Evolutionary conservation across 2,888 invertebrate species (phyloP).

Genomic region (Melieria crassipennis): DNA sequence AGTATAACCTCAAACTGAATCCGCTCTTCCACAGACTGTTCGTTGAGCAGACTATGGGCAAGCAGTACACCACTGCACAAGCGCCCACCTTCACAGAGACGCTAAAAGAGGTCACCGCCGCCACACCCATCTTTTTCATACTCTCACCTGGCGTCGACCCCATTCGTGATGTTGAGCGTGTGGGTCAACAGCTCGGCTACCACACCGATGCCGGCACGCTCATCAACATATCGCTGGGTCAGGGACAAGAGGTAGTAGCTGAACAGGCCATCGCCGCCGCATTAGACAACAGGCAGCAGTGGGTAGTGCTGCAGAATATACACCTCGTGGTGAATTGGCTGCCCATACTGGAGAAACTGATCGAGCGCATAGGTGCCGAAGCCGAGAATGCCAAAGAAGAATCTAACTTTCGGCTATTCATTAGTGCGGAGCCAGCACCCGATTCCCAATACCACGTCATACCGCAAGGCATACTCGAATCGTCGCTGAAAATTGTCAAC

Average conservation of each 20-base stretch:
- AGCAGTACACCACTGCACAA: slow-evolving; percentile 81
- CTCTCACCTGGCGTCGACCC: slow-evolving; percentile 96
- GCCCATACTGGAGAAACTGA: slow-evolving; percentile 85
- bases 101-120: slow-evolving; percentile 83
- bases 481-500: slow-evolving; percentile 95
- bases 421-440: slow-evolving; percentile 89
- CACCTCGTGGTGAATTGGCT: slow-evolving; percentile 94
- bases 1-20: no score
- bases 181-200: slow-evolving; percentile 84
- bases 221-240: slow-evolving; percentile 92
- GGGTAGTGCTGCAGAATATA: slow-evolving; percentile 94
- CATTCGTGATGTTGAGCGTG: slow-evolving; percentile 77
- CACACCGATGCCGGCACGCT: slow-evolving; percentile 82
- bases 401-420: slow-evolving; percentile 73
- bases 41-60: slow-evolving; percentile 88
- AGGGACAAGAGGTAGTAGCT: slow-evolving; percentile 93
- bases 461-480: slow-evolving; percentile 89
- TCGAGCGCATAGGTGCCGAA: slow-evolving; percentile 83
- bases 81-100: slow-evolving; percentile 84
- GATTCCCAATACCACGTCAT: slow-evolving; percentile 75
- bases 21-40: slow-evolving; percentile 66
- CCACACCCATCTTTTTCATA: slow-evolving; percentile 93
- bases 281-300: slow-evolving; percentile 77
- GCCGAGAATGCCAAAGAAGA: slow-evolving; percentile 33
- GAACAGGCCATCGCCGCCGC: slow-evolving; percentile 85